A percentile compares a stretch with the other conserved stretches of the same genome.
Conservation (phyloP, 2,888 invertebrate species). For the Cheilosia grossa region DNA sequence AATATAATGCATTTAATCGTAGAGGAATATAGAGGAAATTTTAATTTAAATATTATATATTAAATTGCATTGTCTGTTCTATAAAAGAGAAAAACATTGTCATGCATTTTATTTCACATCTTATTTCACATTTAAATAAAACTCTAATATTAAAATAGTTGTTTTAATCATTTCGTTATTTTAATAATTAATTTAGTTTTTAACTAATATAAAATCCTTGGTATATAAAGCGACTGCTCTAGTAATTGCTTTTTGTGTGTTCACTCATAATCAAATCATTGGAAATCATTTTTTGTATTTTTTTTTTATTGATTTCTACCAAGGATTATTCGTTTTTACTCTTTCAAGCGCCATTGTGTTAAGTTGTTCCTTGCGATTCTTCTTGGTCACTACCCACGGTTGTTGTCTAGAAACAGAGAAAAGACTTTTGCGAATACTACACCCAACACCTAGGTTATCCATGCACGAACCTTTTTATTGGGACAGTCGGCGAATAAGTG, state of each 20-base stretch:
- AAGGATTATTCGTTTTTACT: constrained; percentile 26
- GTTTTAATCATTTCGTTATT: constrained; percentile 47
- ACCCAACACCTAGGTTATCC: neutral
- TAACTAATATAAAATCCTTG: constrained; percentile 66
- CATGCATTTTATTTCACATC: constrained; percentile 46
- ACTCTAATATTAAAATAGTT: constrained; percentile 49
- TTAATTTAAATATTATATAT: constrained; percentile 63
- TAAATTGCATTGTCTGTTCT: constrained; percentile 67
- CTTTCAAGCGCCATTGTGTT: constrained; percentile 41
- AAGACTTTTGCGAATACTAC: neutral
- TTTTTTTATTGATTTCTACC: neutral
- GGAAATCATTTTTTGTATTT: neutral
- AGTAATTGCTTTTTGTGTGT: constrained; percentile 1
- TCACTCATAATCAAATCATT: neutral
- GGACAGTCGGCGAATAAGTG: constrained; percentile 96
- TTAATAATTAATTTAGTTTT: constrained; percentile 68
- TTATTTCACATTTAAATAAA: constrained; percentile 35
- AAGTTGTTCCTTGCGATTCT: constrained; percentile 51
- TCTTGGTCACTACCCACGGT: constrained; percentile 37
- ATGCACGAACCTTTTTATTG: constrained; percentile 82
- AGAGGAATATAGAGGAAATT: constrained; percentile 20
- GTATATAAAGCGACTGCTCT: constrained; percentile 10
- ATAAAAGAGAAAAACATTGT: constrained; percentile 37
- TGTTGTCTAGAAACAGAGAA: constrained; percentile 38
- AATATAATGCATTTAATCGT: neutral